These are phyloP conservation scores for Ellobius talpinus DNA, from an alignment of 2,113 vertebrate genomes.

Conservation along the genomic window DNA sequence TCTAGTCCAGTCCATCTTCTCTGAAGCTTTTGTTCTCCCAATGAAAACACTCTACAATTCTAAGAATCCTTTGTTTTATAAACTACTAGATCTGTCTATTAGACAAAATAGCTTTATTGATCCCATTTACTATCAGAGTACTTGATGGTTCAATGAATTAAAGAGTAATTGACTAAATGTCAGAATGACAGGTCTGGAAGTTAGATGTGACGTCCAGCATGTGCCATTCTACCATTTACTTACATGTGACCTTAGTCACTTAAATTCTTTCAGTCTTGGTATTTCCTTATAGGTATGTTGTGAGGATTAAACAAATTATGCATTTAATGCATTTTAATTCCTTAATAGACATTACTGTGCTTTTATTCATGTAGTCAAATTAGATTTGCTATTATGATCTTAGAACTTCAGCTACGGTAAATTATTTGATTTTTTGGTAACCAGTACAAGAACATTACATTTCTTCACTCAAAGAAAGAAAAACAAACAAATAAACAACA, in stretches of 20 bases:
- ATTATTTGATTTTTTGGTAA: conserved; percentile 35
- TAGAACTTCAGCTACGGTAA: conserved; percentile 33
- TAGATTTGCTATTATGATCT: conserved; percentile 37
- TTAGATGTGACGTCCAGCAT: neutral
- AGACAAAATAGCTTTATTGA: conserved; percentile 39
- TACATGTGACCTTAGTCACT: neutral
- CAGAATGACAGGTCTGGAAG: neutral
- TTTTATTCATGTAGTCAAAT: conserved; percentile 3
- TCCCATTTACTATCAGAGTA: neutral
- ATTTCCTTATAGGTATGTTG: neutral
- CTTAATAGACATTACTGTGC: neutral
- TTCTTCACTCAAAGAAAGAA: neutral
- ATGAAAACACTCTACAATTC: neutral
- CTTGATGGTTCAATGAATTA: conserved; percentile 34
- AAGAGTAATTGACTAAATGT: neutral
- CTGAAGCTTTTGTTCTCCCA: conserved; percentile 27
- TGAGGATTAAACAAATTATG: conserved; percentile 43
- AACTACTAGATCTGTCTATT: conserved; percentile 43
- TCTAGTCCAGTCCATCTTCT: neutral
- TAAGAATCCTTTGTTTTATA: conserved; percentile 39
- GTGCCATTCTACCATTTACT: neutral
- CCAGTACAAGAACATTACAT: conserved; percentile 31
- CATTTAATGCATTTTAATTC: conserved; percentile 37
- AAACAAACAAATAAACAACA: neutral
- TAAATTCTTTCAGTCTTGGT: neutral